Base-by-base conservation (phyloP, 2,113 vertebrate species). In the Myodes glareolus region DNA sequence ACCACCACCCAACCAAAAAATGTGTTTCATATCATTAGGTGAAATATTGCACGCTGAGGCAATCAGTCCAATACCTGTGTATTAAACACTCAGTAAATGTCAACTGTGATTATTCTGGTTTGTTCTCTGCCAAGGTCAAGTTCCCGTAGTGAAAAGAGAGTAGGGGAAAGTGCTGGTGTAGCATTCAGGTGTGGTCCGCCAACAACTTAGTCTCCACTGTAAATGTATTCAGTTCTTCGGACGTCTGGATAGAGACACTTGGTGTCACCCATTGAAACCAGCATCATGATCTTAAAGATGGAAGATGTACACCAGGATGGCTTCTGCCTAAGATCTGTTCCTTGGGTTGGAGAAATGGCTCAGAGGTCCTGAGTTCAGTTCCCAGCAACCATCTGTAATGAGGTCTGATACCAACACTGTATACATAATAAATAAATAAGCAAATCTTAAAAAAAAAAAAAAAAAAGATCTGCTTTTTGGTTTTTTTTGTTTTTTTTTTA, bases 1-100 rank as follows among this genome's bases (percentile, higher is more conserved):
- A 1, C 55, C 16, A 55, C 55, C 4, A 1, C 55, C 55, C 55
- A 55, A 16, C 55, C n/a, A 76, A 47, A 77, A 94, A 90, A 63
- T 42, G 42, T 91, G 89, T 90, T 95, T 92, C n/a, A 12, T 90
- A n/a, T 77, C 67, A 89, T 76, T 92, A 88, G 82, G 92, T 94
- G 70, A 92, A 94, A 95, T 92, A 90, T 92, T 25, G 13, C 50
- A 29, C 67, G 9, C n/a, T 42, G 91, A 85, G 10, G 77, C 39
- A 4, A 77, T 95, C n/a, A 50, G 36, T 93, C 36, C 23, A 75
- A 61, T 96, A 63, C 45, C 36, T 93, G 76, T 55, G 45, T 16
- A n/a, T 47, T 88, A 68, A 97, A 94, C 13, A 50, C 87, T 95
- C 68, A 61, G 33, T 91, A 88, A 86, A 67, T 94, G 58, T 86